Evolutionary conservation across 2,113 vertebrate species (phyloP).

Genomic region (Oophaga pumilio): DNA sequence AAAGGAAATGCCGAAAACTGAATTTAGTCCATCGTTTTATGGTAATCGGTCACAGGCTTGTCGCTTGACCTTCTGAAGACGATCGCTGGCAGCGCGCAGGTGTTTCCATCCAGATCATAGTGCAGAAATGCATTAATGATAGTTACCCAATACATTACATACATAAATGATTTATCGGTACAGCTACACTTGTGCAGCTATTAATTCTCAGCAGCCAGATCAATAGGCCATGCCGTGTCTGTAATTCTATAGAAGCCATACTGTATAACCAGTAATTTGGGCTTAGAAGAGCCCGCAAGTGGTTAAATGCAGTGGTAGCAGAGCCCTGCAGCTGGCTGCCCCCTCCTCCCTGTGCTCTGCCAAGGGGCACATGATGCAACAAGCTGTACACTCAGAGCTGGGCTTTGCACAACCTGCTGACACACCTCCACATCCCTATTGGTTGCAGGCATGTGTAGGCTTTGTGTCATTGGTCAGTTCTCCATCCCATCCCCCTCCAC

Average conservation of each 20-base stretch:
- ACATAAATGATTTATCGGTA: too few species aligned
- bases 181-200: too few species aligned
- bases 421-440: slow-evolving; percentile 23
- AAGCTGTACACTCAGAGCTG: not conserved
- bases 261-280: not conserved
- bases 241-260: not conserved
- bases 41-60: too few species aligned
- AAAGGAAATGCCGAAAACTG: too few species aligned
- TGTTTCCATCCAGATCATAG: too few species aligned
- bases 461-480: not conserved
- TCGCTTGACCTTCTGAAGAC: too few species aligned
- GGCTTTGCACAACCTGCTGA: not conserved
- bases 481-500: slow-evolving; percentile 46
- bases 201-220: not conserved
- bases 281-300: not conserved
- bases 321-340: not conserved
- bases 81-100: too few species aligned
- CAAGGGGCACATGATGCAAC: slow-evolving; percentile 47
- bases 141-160: too few species aligned
- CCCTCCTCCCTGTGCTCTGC: slow-evolving; percentile 8
- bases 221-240: not conserved
- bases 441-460: not conserved
- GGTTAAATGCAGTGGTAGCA: slow-evolving; percentile 4
- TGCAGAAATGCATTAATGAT: too few species aligned
- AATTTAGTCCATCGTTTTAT: too few species aligned